Evolutionary conservation across 2,888 invertebrate species (phyloP), one percentile per base, ranked within the genome.

Genomic region (Zaprionus bogoriensis): DNA sequence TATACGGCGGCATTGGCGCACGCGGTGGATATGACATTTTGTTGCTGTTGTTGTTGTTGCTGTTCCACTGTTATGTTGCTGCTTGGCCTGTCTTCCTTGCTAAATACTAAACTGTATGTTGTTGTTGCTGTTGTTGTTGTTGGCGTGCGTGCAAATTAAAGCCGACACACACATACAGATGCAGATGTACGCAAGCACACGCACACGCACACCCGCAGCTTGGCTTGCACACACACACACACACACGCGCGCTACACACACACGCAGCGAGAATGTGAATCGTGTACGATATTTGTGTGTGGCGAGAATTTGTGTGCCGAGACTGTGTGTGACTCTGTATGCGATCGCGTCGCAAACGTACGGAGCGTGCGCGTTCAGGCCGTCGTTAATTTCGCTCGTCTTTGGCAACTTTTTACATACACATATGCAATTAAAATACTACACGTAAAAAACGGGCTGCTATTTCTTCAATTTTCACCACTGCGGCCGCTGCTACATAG

Each of bases 21-120:
- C 97, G 96, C 72, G 97, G 97, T 92, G 97, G 97, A 92, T 94
- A 98, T 74, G 98, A 97, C 98, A 98, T 98, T 28, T 64, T 78
- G 46, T 36, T 67, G 51, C 38, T 55, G 30, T 46, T 75, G 10
- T 32, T 53, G 23, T 28, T 41, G 9, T 51, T 50, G n/a, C n/a
- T 30, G 42, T 4, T 50, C n/a, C 32, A 38, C 25, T 19, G 28
- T 41, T 22, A n/a, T 39, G n/a, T 20, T 39, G 4, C 20, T 19
- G 10, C n/a, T n/a, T n/a, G n/a, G n/a, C n/a, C n/a, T 41, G 2
- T 5, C 41, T 32, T 39, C 44, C 42, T 68, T 54, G 39, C 30
- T 51, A 55, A 55, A 68, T 59, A 67, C 38, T 46, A 64, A 55
- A 39, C 48, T 60, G 59, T 57, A 48, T 51, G 42, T 66, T 50